Conservation (phyloP, 2,113 vertebrate genomes). For the Alligator mississippiensis region DNA sequence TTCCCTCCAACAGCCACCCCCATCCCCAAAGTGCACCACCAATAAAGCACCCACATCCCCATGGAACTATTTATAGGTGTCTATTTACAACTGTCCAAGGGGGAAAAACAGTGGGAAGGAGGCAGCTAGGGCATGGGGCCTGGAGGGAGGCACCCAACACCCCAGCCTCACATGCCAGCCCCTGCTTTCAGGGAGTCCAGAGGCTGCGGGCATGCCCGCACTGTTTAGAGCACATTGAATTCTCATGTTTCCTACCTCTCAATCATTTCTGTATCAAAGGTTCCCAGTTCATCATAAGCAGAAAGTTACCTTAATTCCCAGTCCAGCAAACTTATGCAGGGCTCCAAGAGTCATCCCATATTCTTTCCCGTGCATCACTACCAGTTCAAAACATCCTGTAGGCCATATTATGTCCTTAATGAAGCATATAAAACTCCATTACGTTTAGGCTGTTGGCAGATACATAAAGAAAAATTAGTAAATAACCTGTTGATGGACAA, state of each 20-base stretch:
- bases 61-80: too few relatives aligned
- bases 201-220: too few relatives aligned
- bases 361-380: background rate
- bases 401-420: background rate
- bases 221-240: background rate
- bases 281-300: background rate
- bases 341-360: background rate
- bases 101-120: too few relatives aligned
- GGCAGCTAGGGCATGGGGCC: too few relatives aligned
- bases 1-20: too few relatives aligned
- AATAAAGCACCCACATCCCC: too few relatives aligned
- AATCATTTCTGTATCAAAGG: background rate
- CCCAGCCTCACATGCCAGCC: too few relatives aligned
- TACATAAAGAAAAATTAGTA: background rate
- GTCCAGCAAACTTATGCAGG: background rate
- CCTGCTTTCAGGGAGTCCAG: too few relatives aligned
- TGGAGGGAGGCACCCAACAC: too few relatives aligned
- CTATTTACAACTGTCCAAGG: too few relatives aligned
- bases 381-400: background rate
- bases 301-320: background rate
- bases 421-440: accelerated
- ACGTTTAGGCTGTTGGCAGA: background rate
- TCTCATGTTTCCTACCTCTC: background rate
- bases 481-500: background rate
- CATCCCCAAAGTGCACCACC: too few relatives aligned